Conservation (phyloP, 1,140 invertebrate species). For the Eumaeus atala region DNA sequence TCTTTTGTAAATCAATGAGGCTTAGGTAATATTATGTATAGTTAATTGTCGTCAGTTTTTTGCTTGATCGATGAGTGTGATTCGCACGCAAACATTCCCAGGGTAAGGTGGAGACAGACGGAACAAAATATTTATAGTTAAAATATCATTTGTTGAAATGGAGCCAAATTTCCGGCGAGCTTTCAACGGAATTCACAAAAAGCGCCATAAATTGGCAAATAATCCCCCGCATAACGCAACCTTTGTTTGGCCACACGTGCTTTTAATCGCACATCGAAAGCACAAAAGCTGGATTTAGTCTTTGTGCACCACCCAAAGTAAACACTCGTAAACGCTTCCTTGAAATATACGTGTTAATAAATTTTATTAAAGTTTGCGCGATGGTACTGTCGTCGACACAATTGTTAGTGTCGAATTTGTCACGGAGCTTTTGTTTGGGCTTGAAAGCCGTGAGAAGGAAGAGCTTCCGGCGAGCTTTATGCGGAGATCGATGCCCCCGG, state of each 20-base stretch:
- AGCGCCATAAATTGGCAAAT: constrained; percentile 73
- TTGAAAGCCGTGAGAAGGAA: constrained; percentile 57
- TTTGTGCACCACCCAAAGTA: constrained; percentile 36
- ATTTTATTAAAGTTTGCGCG: constrained; percentile 49
- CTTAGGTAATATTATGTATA: no score
- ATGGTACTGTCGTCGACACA: constrained; percentile 33
- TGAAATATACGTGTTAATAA: constrained; percentile 47
- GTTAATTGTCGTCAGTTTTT: no score
- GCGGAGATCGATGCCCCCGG: constrained; percentile 40
- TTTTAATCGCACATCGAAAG: constrained; percentile 56
- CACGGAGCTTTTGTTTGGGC: constrained; percentile 42
- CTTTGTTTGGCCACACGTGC: constrained; percentile 73
- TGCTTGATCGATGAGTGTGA: neutral
- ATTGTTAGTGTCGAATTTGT: constrained; percentile 57
- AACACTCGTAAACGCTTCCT: constrained; percentile 52
- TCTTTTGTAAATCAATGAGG: no score
- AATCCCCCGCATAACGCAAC: constrained; percentile 73
- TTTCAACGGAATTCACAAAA: constrained; percentile 71
- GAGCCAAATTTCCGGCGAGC: constrained; percentile 70
- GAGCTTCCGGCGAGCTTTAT: constrained; percentile 37
- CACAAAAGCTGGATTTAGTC: constrained; percentile 63
- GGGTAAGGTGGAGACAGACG: neutral
- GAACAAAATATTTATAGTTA: constrained; percentile 59
- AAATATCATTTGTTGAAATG: constrained; percentile 72
- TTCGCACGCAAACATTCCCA: neutral